Conservation (phyloP, 2,797 vertebrate species). For the Coreius guichenoti region DNA sequence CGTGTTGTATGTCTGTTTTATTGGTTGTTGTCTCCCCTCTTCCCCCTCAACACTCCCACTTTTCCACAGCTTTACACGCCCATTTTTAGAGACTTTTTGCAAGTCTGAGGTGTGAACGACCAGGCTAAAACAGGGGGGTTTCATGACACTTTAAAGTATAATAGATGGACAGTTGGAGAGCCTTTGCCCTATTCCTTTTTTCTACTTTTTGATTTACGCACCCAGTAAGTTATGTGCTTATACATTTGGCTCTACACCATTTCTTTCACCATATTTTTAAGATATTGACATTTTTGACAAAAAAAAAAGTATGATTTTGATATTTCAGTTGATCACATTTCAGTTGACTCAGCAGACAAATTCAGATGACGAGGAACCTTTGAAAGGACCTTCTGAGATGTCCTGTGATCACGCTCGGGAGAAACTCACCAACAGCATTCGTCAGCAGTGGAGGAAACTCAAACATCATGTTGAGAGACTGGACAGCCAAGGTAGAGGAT, state of each 20-base stretch:
- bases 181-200: background rate
- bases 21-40: no score
- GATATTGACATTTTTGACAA: background rate
- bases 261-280: background rate
- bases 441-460: constrained; percentile 93
- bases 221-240: background rate
- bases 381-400: constrained; percentile 86
- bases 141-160: background rate
- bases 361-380: constrained; percentile 87
- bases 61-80: no score
- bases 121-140: no score
- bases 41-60: no score
- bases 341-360: constrained; percentile 71
- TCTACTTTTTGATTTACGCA: background rate
- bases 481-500: constrained; percentile 88
- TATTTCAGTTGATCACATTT: constrained; percentile 7
- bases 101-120: no score
- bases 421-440: constrained; percentile 93
- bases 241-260: background rate
- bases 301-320: background rate
- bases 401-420: constrained; percentile 89
- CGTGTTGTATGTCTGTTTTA: no score
- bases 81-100: no score
- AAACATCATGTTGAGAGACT: constrained; percentile 93
- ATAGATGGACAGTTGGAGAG: background rate